These are phyloP conservation scores for Agriopis leucophaearia DNA, from an alignment of 2,888 invertebrate genomes.

Conservation along the genomic window DNA sequence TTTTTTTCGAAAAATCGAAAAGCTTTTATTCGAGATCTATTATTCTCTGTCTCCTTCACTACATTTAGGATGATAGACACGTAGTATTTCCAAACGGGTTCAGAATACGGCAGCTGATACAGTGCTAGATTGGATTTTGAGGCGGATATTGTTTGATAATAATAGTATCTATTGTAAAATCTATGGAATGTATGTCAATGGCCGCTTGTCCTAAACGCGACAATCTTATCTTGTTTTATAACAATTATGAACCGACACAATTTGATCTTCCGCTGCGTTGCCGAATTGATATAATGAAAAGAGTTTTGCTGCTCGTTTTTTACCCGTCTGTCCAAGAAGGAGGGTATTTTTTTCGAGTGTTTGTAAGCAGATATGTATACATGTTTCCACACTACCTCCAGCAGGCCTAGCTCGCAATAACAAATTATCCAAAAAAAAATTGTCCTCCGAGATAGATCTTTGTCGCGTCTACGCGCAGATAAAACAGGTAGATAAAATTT, in stretches of 20 bases:
- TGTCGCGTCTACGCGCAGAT: too few species aligned
- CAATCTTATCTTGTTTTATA: constrained; percentile 48
- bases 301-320: neutral
- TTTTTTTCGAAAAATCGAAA: too few species aligned
- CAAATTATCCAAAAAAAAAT: too few species aligned
- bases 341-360: neutral
- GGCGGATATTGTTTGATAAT: constrained; percentile 21
- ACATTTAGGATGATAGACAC: too few species aligned
- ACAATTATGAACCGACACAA: constrained; percentile 47
- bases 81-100: too few species aligned
- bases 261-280: constrained; percentile 45
- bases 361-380: neutral
- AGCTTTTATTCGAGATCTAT: too few species aligned
- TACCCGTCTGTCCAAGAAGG: neutral
- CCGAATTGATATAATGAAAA: constrained; percentile 33
- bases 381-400: too few species aligned
- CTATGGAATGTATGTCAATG: constrained; percentile 43
- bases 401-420: too few species aligned
- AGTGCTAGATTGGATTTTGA: neutral
- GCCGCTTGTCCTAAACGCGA: constrained; percentile 41
- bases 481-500: too few species aligned
- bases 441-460: too few species aligned
- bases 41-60: too few species aligned
- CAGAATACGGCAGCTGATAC: neutral
- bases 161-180: constrained; percentile 33